Evolutionary conservation across 2,797 vertebrate genomes (phyloP), one percentile per base, ranked within the genome.

Genomic region (Malurus leucopterus): DNA sequence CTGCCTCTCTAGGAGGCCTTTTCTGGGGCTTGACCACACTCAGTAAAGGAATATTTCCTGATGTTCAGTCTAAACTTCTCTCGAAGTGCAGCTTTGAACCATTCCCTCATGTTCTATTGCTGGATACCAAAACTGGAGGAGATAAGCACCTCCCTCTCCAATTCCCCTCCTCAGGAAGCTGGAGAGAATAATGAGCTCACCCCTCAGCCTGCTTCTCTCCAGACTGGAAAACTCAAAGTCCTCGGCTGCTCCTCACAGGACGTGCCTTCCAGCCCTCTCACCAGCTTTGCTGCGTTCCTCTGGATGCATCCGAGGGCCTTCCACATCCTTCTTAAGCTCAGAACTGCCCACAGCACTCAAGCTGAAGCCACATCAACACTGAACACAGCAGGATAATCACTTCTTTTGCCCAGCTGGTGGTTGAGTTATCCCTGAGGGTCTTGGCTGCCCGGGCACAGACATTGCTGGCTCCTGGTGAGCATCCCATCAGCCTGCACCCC

Each of bases 351-450:
- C 7, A 46, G 12, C 36, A 13, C 27, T 58, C n/a, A 38, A 32
- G 10, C 0, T 49, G 54, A 76, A 53, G 71, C 24, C 8, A 4
- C 36, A 18, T 18, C 24, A 54, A 4, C 3, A 9, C 24, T n/a
- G 88, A 67, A 50, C 29, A 36, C 13, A 50, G 59, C 7, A 5
- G 30, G 22, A n/a, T 40, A 55, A 36, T 55, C 5, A 2, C 14
- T 16, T 72, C 44, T 57, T 50, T 69, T 38, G 29, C 16, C 30
- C 0, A 1, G 4, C 21, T 46, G 38, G 5, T 63, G 55, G 16
- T 57, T 40, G 64, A 14, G 51, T 57, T 24, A 63, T 5, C 24
- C 15, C 63, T 40, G 43, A 34, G 34, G 11, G 50, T 5, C 18
- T 58, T 46, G 50, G 11, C 29, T 34, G 32, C 18, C 21, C 15